Evolutionary conservation across 2,113 vertebrate genomes (phyloP).

Genomic region (Arenaria interpres): DNA sequence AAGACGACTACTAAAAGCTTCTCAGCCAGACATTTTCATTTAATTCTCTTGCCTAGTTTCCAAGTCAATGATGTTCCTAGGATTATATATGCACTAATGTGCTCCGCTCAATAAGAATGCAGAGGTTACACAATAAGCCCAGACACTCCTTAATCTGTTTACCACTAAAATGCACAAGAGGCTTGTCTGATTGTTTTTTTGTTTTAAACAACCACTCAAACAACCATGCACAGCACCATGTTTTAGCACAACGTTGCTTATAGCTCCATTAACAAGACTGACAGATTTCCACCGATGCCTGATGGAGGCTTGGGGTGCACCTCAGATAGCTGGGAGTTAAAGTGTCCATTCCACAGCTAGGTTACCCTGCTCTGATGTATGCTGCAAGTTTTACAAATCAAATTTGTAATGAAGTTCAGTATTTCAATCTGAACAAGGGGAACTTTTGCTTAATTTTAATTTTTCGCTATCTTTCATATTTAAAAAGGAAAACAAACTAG

Average conservation of each 20-base stretch:
- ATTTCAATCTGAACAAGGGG: not conserved
- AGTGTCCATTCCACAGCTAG: not conserved
- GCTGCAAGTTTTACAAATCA: not conserved
- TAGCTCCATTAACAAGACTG: not conserved
- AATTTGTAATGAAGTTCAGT: not conserved
- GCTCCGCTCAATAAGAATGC: not conserved
- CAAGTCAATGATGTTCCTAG: not conserved
- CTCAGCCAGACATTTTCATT: not conserved
- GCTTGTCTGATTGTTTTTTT: not conserved
- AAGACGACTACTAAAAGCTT: not conserved
- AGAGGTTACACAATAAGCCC: not conserved
- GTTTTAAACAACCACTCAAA: not conserved
- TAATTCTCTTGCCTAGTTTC: not conserved
- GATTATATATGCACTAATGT: not conserved
- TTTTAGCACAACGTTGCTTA: not conserved
- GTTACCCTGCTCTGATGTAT: not conserved
- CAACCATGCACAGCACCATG: not conserved
- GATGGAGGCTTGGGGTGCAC: not conserved
- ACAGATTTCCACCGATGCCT: not conserved
- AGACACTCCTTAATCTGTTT: not conserved
- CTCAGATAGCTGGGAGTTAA: not conserved
- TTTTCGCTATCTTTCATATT: not conserved
- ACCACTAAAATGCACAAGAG: not conserved
- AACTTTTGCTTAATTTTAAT: not conserved
- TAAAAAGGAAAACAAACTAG: not conserved